Conservation (phyloP, 2,888 invertebrate species). For the Ormia ochracea region DNA sequence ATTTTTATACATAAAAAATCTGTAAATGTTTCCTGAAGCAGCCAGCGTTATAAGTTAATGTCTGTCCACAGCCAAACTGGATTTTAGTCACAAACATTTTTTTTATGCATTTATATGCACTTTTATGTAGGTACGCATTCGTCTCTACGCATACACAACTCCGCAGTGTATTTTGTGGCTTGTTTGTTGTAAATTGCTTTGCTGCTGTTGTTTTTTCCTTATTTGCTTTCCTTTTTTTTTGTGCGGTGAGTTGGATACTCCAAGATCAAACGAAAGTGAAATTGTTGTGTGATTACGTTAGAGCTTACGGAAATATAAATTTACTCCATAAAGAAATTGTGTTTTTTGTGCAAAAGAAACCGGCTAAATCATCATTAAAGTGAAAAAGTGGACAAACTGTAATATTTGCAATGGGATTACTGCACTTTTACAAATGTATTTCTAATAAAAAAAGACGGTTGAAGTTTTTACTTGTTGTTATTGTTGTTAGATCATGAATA, state of each 20-base stretch:
- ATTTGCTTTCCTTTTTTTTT: not conserved
- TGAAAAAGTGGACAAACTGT: constrained; percentile 10
- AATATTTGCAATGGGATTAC: constrained; percentile 13
- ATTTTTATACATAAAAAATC: too few relatives aligned
- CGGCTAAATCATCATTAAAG: not conserved
- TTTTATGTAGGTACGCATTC: constrained; percentile 1
- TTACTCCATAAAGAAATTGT: not conserved
- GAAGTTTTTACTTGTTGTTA: too few relatives aligned
- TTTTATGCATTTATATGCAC: too few relatives aligned
- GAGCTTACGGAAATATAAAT: constrained; percentile 28
- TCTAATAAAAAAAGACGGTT: too few relatives aligned
- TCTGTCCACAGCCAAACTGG: too few relatives aligned
- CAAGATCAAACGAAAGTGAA: constrained; percentile 63
- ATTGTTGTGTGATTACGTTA: constrained; percentile 48
- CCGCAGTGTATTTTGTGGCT: not conserved
- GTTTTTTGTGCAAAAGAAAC: not conserved
- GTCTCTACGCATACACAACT: not conserved
- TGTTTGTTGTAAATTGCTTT: not conserved
- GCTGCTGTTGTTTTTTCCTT: not conserved
- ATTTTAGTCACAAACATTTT: too few relatives aligned
- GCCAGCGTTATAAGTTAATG: too few relatives aligned
- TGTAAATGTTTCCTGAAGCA: too few relatives aligned
- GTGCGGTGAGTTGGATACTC: constrained; percentile 24
- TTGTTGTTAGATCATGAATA: too few relatives aligned
- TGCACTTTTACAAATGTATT: not conserved